Evolutionary conservation across 1,140 invertebrate species (phyloP).

Genomic region (Pygmarrhopalites habei): DNA sequence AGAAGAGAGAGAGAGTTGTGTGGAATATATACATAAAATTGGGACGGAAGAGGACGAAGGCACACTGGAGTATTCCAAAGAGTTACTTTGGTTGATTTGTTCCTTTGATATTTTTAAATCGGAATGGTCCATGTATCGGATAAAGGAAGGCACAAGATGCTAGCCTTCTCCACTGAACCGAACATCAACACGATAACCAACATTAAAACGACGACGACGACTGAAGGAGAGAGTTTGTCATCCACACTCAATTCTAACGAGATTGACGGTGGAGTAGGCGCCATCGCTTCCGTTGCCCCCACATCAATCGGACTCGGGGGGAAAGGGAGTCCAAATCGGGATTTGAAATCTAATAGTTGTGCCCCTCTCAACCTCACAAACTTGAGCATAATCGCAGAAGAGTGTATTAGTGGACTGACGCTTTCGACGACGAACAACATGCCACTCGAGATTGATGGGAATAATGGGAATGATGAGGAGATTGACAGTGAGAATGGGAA

Average conservation of each 20-base stretch:
- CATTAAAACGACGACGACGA: slow-evolving; percentile 15
- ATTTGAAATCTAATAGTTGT: no score
- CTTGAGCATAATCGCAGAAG: slow-evolving; percentile 22
- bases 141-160: slow-evolving; percentile 35
- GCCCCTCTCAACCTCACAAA: slow-evolving; percentile 4
- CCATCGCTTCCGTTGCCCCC: background rate
- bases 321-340: no score
- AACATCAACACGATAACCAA: slow-evolving; percentile 29
- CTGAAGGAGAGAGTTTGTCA: no score
- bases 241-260: no score
- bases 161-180: slow-evolving; percentile 36
- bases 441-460: background rate
- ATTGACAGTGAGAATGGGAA: slow-evolving; percentile 1
- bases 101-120: no score
- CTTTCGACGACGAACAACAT: background rate
- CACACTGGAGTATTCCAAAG: no score
- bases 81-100: no score
- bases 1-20: no score
- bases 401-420: background rate
- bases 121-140: slow-evolving; percentile 38
- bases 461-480: slow-evolving; percentile 4
- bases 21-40: no score
- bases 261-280: background rate
- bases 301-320: no score
- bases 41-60: no score